A percentile compares a stretch with the other conserved stretches of the same genome.
Evolutionary conservation across 2,888 invertebrate species (phyloP).

Genomic region (Himalopsyche kuldschensis): DNA sequence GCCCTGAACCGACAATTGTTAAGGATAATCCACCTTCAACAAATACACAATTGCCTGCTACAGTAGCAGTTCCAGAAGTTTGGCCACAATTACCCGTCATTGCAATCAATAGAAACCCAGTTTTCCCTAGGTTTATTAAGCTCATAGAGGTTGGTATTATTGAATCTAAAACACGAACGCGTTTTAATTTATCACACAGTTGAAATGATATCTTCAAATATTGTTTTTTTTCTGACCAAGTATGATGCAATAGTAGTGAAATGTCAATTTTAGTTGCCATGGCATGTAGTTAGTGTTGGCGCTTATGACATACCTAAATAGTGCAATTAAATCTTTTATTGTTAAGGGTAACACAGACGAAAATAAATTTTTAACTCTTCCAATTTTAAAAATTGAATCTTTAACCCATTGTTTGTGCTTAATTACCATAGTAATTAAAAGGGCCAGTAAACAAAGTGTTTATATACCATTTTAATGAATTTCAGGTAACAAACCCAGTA

Average conservation of each 20-base stretch:
- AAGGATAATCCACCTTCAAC: conserved; percentile 46
- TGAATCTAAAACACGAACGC: not conserved
- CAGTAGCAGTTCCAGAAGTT: conserved; percentile 91
- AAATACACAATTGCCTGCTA: conserved; percentile 73
- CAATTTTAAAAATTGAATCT: no score
- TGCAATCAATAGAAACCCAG: conserved; percentile 90
- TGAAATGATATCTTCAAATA: no score
- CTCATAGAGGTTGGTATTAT: conserved; percentile 76
- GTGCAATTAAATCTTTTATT: not conserved
- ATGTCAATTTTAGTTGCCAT: not conserved
- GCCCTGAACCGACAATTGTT: conserved; percentile 42
- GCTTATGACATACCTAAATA: not conserved
- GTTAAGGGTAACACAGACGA: not conserved
- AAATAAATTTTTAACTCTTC: no score
- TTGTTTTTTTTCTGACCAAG: not conserved
- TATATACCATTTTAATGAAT: not conserved
- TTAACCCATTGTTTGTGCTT: no score
- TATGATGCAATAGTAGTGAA: conserved; percentile 5
- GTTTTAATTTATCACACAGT: no score
- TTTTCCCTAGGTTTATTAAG: conserved; percentile 98
- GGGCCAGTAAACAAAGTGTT: no score
- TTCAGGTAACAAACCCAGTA: conserved; percentile 79
- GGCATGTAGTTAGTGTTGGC: not conserved
- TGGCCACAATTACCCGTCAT: conserved; percentile 97
- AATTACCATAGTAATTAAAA: no score